Evolutionary conservation across 2,113 vertebrate genomes (phyloP).

Genomic region (Pituophis catenifer): DNA sequence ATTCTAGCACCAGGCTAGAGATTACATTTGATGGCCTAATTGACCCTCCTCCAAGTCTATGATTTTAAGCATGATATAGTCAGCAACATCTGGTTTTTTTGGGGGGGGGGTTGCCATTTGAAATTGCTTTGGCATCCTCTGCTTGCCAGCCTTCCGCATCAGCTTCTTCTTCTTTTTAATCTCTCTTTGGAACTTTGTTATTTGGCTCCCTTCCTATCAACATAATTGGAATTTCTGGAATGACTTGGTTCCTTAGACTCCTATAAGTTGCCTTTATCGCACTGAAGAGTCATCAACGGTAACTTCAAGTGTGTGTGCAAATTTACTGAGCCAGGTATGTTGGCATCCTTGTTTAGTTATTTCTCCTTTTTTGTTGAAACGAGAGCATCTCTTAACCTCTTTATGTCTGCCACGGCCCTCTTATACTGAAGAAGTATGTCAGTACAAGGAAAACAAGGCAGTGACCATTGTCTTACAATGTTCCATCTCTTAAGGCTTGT

Average conservation of each 20-base stretch:
- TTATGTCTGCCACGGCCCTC: slow-evolving; percentile 54
- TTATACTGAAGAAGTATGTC: slow-evolving; percentile 59
- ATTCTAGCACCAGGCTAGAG: not conserved
- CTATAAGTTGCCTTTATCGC: slow-evolving; percentile 62
- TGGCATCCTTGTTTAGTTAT: slow-evolving; percentile 58
- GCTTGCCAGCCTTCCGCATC: slow-evolving; percentile 20
- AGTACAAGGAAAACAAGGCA: not conserved
- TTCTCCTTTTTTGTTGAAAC: slow-evolving; percentile 44
- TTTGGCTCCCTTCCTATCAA: slow-evolving; percentile 48
- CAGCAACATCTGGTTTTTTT: not conserved
- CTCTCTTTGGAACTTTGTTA: slow-evolving; percentile 48
- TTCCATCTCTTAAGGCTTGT: slow-evolving; percentile 25
- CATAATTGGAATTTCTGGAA: slow-evolving; percentile 67
- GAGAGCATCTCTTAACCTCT: slow-evolving; percentile 50
- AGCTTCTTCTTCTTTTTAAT: slow-evolving; percentile 41
- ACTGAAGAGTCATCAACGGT: slow-evolving; percentile 50
- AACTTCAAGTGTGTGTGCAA: slow-evolving; percentile 58
- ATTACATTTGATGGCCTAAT: not conserved
- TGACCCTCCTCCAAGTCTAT: not conserved
- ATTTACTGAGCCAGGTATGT: slow-evolving; percentile 56
- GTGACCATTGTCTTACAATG: slow-evolving; percentile 54
- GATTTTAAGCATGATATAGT: not conserved
- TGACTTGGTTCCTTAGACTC: slow-evolving; percentile 63
- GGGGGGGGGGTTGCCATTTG: not conserved
- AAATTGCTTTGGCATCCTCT: slow-evolving; percentile 25